These are phyloP conservation scores for Chiloscyllium plagiosum DNA, from an alignment of 2,113 vertebrate genomes.

Conservation along the genomic window DNA sequence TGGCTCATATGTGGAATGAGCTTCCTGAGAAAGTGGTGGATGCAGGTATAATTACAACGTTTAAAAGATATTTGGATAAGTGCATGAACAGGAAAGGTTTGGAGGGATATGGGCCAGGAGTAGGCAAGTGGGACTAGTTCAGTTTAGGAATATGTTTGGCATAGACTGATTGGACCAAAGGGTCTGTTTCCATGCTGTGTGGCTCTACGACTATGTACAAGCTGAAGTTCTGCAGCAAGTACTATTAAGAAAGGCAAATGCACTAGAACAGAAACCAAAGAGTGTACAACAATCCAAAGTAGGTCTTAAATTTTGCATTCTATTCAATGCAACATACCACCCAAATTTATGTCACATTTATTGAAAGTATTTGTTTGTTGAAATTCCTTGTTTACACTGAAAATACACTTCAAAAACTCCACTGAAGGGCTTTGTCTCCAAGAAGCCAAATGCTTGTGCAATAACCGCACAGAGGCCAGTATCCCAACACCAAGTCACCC, in stretches of 20 bases:
- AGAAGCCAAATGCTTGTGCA: background rate
- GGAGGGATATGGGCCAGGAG: too few species aligned
- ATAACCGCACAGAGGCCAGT: too few species aligned
- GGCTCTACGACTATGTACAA: background rate
- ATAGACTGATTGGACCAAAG: too few species aligned
- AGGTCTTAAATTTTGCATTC: background rate
- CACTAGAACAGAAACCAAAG: background rate
- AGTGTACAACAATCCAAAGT: background rate
- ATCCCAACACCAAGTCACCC: too few species aligned
- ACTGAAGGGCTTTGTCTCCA: background rate
- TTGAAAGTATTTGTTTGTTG: background rate
- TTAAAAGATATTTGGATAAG: too few species aligned
- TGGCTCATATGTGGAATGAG: too few species aligned
- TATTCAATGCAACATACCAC: background rate
- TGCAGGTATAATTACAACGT: too few species aligned
- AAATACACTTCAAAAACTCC: background rate
- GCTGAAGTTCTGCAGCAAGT: background rate
- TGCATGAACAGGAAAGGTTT: too few species aligned
- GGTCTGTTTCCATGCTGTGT: too few species aligned
- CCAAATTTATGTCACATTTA: background rate
- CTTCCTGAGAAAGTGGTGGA: too few species aligned
- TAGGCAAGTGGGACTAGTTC: too few species aligned
- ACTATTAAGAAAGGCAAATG: background rate
- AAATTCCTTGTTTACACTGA: background rate
- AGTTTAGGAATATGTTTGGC: too few species aligned